Base-by-base conservation (phyloP, 2,888 invertebrate genomes). In the Nymphalis polychloros region DNA sequence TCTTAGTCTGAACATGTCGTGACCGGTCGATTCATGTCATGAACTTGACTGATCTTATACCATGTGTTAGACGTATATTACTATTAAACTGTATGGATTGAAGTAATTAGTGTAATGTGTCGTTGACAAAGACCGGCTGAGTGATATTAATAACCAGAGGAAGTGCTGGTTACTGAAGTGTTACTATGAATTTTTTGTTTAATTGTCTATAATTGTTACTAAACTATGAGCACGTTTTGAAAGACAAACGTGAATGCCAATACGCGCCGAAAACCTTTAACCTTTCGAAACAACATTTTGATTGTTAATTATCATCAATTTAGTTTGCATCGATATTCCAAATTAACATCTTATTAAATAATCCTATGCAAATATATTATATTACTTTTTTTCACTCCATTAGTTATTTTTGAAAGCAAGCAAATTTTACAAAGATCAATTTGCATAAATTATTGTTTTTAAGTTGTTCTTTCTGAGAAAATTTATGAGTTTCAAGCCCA, bases 21-120 rank as follows among this genome's bases (percentile, higher is more conserved):
- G 92, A 92, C 92, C 83, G 80, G 92, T 90, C 84, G 76, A 78
- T 79, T 79, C 88, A 73, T 83, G 86, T 87, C 86, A 77, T 84
- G 89, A 88, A 90, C 90, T 89, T 90, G 88, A 88, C 84, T 85
- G 82, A 86, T 86, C 83, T 79, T 74, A 70, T 73, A 77, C 78
- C 84, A 84, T 89, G 88, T 86, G 86, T 86, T 81, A 79, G 77
- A 78, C 78, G 78, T 78, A 82, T 83, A 83, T 81, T 79, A 79
- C 77, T 78, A 83, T 81, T 81, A 82, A 83, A 85, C 76, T 83
- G 84, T 84, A 84, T 85, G 82, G 81, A 81, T 72, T 73, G 63
- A 55, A 49, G 75, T 85, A 86, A 88, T 88, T 87, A 85, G 79
- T 79, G 75, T 79, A 84, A 86, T 86, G 84, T 84, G 78, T 74